Percentiles rank a stretch among this genome's conserved stretches.
phyloP scores from a whole-genome alignment of 2,113 vertebrate genomes.

The Chloropsis hardwickii region DNA sequence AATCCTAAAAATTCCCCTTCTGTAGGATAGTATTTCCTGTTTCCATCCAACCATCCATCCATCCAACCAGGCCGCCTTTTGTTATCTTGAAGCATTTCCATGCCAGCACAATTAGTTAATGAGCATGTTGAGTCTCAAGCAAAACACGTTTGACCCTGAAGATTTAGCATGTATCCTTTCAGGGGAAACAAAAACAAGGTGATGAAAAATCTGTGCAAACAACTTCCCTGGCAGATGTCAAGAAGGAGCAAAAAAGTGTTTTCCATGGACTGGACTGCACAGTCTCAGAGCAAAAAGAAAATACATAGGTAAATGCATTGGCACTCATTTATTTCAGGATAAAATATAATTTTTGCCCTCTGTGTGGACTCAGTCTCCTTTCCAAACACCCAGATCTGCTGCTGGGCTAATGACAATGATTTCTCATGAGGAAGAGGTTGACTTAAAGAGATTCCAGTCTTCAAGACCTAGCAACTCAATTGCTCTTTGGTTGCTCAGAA shows the following conservation, averaged over 20 bases:
- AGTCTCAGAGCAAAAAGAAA: neutral
- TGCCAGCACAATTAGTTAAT: conserved; percentile 24
- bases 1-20: neutral
- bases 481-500: neutral
- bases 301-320: neutral
- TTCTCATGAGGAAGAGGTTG: neutral
- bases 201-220: neutral
- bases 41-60: neutral
- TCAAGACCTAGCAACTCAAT: neutral
- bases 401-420: neutral
- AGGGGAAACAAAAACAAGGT: neutral
- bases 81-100: neutral
- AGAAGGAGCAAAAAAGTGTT: neutral
- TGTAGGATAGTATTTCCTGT: neutral
- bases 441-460: neutral
- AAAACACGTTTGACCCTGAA: neutral
- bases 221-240: neutral
- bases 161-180: neutral
- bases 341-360: neutral
- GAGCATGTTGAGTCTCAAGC: neutral
- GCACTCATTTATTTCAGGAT: neutral
- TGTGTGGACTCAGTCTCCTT: neutral
- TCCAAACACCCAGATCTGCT: neutral
- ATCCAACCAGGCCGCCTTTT: neutral
- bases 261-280: neutral